Base-by-base conservation (phyloP, 2,113 vertebrate genomes). In the Anas platyrhynchos region DNA sequence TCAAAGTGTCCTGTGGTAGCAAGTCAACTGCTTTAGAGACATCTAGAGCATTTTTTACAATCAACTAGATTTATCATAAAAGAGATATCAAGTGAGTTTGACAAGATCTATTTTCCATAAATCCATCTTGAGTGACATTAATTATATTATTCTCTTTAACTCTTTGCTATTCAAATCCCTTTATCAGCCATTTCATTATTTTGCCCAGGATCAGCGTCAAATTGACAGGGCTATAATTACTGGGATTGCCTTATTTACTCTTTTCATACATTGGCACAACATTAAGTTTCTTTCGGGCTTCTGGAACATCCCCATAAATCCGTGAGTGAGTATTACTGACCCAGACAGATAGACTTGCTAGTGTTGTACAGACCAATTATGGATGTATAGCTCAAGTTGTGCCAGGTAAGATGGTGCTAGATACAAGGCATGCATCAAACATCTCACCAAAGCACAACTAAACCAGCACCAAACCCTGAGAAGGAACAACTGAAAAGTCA, bases 61-160 rank as follows among this genome's bases (percentile, higher is more conserved):
- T 89, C 92, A 91, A 93, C 54, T 85, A 83, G 73, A 76, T 87
- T 85, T 94, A 83, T 85, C 48, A 93, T 62, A 91, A 87, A 84
- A 89, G 17, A 93, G 29, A 43, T 78, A 87, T 36, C 83, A 84
- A 79, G 43, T 61, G 79, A 82, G 43, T 91, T 75, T 96, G 89
- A 95, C 93, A 95, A 67, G 44, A 82, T 89, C 21, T 5, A n/a
- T 84, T 95, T 93, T 91, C 81, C 66, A 87, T 76, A 87, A 93
- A 82, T 14, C 25, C 23, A 87, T 87, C 34, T 73, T 95, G 77
- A 94, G 83, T 95, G 93, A 82, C 32, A 4, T 82, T 75, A 92
- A 84, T 92, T 93, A 73, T 72, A 93, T 89, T 91, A 92, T 36
- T 91, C 36, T 78, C 80, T 94, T 92, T 97, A 96, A 97, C 83